A percentile compares a stretch with the other conserved stretches of the same genome.
These are phyloP conservation scores for Calidris pygmaea DNA, from an alignment of 2,113 vertebrate genomes.

Conservation along the genomic window DNA sequence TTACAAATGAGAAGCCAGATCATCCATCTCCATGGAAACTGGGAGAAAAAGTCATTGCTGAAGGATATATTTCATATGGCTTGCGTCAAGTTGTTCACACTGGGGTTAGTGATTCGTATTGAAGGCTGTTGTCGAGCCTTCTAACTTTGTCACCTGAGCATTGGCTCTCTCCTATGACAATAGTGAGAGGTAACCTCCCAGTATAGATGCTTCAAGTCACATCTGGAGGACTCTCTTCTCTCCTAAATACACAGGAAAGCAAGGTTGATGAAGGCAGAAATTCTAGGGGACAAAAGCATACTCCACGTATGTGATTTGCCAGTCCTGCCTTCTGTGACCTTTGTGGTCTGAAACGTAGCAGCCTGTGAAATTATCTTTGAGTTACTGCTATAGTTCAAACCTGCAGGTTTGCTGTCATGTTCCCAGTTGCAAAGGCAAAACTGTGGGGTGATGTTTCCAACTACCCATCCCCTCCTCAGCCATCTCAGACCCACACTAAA, in stretches of 20 bases:
- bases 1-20: background rate
- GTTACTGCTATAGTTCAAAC: background rate
- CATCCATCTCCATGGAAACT: background rate
- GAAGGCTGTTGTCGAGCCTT: background rate
- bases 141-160: background rate
- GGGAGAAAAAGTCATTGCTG: background rate
- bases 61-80: background rate
- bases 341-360: background rate
- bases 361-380: background rate
- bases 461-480: background rate
- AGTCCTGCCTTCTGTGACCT: background rate
- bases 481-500: background rate
- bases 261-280: background rate
- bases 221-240: background rate
- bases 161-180: background rate
- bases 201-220: background rate
- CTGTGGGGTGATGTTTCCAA: background rate
- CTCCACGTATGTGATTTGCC: fast-evolving
- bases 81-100: background rate
- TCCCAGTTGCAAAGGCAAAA: background rate
- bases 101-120: background rate
- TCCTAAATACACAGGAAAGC: background rate
- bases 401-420: background rate
- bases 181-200: background rate
- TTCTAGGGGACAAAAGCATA: background rate